phyloP scores from a whole-genome alignment of 2,113 vertebrate genomes.

The rabbit (Oryctolagus cuniculus) region DNA sequence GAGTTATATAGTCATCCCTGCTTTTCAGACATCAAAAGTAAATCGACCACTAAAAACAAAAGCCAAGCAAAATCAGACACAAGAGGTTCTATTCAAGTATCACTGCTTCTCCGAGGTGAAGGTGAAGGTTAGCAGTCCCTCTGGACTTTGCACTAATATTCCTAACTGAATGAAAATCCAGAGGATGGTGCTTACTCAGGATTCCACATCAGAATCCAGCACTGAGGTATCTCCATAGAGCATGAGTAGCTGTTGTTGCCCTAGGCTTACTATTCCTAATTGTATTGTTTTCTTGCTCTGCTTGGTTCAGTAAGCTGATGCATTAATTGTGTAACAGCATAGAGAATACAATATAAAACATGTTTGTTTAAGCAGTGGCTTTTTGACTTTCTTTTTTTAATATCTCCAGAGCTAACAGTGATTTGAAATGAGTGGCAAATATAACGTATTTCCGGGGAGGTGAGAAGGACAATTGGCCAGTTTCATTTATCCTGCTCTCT shows the following conservation, averaged over 20 bases:
- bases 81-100: not conserved
- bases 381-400: slow-evolving; percentile 44
- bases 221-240: slow-evolving; percentile 56
- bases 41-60: slow-evolving; percentile 47
- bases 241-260: slow-evolving; percentile 63
- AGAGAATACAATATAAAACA: slow-evolving; percentile 76
- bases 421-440: slow-evolving; percentile 28
- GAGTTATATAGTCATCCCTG: not conserved
- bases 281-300: slow-evolving; percentile 68
- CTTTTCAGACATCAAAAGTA: slow-evolving; percentile 53
- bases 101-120: slow-evolving; percentile 13
- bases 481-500: slow-evolving; percentile 20
- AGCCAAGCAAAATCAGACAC: slow-evolving; percentile 55
- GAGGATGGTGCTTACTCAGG: slow-evolving; percentile 64
- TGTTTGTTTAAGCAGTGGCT: slow-evolving; percentile 52
- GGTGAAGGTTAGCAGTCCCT: slow-evolving; percentile 43
- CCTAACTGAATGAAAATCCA: slow-evolving; percentile 40
- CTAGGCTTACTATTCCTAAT: slow-evolving; percentile 77
- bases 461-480: not conserved
- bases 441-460: not conserved
- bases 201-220: slow-evolving; percentile 48
- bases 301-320: slow-evolving; percentile 72
- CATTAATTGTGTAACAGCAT: slow-evolving; percentile 67
- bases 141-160: slow-evolving; percentile 28
- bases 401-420: not conserved